These are phyloP conservation scores for Eremophila alpestris DNA, from an alignment of 2,797 vertebrate species.

Conservation along the genomic window DNA sequence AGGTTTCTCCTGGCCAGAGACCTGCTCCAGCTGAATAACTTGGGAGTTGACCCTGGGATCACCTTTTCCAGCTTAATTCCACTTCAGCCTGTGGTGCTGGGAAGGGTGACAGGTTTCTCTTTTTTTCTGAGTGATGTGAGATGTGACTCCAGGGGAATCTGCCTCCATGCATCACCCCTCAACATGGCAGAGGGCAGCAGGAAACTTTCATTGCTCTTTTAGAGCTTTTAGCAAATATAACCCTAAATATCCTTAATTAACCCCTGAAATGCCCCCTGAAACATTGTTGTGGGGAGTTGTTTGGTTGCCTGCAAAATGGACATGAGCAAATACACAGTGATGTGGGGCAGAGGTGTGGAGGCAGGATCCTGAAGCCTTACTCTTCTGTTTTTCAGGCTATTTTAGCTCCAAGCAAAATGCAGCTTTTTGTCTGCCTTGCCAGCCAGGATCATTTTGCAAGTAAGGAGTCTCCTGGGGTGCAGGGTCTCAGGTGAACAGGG, in stretches of 20 bases:
- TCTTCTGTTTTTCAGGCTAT: constrained; percentile 76
- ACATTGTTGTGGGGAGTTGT: accelerated
- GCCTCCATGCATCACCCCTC: accelerated
- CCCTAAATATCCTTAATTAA: neutral
- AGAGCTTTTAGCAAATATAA: neutral
- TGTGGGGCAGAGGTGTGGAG: neutral
- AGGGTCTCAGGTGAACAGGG: neutral
- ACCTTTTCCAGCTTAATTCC: neutral
- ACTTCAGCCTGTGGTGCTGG: neutral
- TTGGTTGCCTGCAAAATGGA: neutral
- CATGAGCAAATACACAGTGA: accelerated
- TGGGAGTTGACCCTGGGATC: neutral
- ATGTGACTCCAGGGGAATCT: neutral
- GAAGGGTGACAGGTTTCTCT: neutral
- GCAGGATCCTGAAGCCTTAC: neutral
- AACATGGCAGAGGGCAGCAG: neutral
- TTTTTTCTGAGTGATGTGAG: neutral
- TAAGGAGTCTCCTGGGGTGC: constrained; percentile 60
- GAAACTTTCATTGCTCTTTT: neutral
- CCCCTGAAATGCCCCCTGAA: neutral
- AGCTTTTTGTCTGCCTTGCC: constrained; percentile 80
- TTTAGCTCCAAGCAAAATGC: constrained; percentile 80
- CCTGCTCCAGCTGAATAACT: neutral
- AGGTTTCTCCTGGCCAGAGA: neutral
- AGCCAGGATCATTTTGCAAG: constrained; percentile 86